phyloP scores from a whole-genome alignment of 1,140 invertebrate species.

The Euborellia annulipes region DNA sequence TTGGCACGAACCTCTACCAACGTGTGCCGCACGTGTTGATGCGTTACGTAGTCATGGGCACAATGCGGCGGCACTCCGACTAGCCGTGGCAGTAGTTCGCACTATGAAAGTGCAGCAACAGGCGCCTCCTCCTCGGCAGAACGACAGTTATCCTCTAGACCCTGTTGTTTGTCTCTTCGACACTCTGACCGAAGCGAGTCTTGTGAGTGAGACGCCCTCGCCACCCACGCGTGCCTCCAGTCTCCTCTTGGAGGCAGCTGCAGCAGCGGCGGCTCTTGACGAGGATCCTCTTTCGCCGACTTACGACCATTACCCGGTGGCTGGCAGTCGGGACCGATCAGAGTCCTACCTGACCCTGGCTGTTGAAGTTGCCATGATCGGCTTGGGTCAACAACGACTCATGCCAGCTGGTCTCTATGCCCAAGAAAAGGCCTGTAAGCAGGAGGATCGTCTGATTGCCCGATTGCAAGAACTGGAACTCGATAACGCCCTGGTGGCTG shows the following conservation, averaged over 20 bases:
- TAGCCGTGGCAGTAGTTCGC: conserved; percentile 63
- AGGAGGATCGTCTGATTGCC: conserved; percentile 60
- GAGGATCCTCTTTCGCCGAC: conserved; percentile 28
- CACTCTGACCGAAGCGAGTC: conserved; percentile 52
- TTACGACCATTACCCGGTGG: conserved; percentile 57
- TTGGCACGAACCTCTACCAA: conserved; percentile 62
- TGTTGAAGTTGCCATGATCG: conserved; percentile 47
- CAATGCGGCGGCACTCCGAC: conserved; percentile 48
- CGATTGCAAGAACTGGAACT: conserved; percentile 60
- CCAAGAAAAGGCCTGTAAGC: conserved; percentile 55
- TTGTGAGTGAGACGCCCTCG: no score
- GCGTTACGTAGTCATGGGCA: conserved; percentile 64
- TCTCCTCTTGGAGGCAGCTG: no score
- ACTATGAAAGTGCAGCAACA: conserved; percentile 55
- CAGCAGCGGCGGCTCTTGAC: no score
- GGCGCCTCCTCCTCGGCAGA: conserved; percentile 38
- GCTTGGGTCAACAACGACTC: conserved; percentile 59
- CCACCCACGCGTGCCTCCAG: no score
- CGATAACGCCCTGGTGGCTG: conserved; percentile 47
- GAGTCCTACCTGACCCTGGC: conserved; percentile 67
- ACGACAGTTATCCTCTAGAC: conserved; percentile 53
- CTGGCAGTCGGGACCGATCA: conserved; percentile 45
- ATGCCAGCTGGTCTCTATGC: conserved; percentile 64
- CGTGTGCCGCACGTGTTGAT: conserved; percentile 64
- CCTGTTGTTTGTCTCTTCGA: conserved; percentile 69